These are phyloP conservation scores for Augochlora pura DNA, from an alignment of 1,140 invertebrate species.

Conservation along the genomic window DNA sequence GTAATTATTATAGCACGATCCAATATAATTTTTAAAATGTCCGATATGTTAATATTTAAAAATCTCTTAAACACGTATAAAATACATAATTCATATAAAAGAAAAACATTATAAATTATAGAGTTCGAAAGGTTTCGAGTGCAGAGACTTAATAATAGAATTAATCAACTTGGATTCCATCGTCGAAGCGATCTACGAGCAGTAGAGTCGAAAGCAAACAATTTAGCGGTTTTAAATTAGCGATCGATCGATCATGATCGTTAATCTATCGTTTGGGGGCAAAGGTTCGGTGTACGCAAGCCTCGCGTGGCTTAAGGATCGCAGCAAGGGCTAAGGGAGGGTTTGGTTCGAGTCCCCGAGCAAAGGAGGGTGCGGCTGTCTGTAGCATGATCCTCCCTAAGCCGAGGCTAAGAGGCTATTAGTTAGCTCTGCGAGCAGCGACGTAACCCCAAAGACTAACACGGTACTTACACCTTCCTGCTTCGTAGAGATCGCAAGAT, in stretches of 20 bases:
- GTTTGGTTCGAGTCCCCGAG: constrained; percentile 51
- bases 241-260: constrained; percentile 40
- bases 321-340: constrained; percentile 52
- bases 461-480: constrained; percentile 69
- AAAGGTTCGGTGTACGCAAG: constrained; percentile 59
- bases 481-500: constrained; percentile 59
- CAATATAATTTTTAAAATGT: too few species aligned
- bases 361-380: constrained; percentile 62
- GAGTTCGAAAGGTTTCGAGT: too few species aligned
- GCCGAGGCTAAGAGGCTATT: constrained; percentile 76
- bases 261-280: constrained; percentile 41
- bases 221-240: neutral
- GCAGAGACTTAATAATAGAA: too few species aligned
- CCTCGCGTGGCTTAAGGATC: constrained; percentile 55
- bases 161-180: too few species aligned
- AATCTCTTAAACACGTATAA: too few species aligned
- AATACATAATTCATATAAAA: too few species aligned
- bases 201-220: neutral
- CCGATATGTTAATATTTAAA: too few species aligned
- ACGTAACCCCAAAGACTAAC: constrained; percentile 73
- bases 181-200: too few species aligned
- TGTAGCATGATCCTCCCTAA: constrained; percentile 71
- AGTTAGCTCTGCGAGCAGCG: constrained; percentile 71
- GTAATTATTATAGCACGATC: too few species aligned
- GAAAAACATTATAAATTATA: too few species aligned